Evolutionary conservation across 2,113 vertebrate genomes (phyloP).

Genomic region (Amphilophus citrinellus): DNA sequence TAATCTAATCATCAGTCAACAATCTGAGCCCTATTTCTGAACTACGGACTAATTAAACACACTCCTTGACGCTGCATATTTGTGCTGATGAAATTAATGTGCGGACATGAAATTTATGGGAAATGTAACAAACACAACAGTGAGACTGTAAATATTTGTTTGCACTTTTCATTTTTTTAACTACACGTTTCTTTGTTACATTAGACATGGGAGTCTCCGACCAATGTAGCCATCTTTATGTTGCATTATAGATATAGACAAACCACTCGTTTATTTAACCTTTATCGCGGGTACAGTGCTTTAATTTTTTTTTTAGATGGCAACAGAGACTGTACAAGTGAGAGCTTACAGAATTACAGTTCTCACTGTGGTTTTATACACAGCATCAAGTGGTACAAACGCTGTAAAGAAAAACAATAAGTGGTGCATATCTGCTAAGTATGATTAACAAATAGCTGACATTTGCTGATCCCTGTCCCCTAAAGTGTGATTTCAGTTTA

Average conservation of each 20-base stretch:
- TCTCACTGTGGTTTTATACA: neutral
- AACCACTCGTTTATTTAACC: conserved; percentile 17
- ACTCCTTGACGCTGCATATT: neutral
- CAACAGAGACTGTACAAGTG: conserved; percentile 11
- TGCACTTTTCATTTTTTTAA: conserved; percentile 55
- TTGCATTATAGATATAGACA: conserved; percentile 23
- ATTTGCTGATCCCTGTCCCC: conserved; percentile 15
- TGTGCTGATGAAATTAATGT: neutral
- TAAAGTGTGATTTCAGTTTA: neutral
- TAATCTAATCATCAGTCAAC: neutral
- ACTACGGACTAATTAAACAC: neutral
- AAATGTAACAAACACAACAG: conserved; percentile 2
- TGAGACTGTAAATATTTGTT: conserved; percentile 61
- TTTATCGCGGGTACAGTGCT: conserved; percentile 44
- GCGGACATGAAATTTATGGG: neutral
- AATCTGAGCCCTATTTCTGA: conserved; percentile 24
- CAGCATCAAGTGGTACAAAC: conserved; percentile 31
- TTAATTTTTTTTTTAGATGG: conserved; percentile 20
- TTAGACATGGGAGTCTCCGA: neutral
- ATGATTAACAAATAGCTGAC: neutral
- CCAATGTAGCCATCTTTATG: neutral
- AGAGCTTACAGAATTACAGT: neutral
- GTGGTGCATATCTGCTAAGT: conserved; percentile 12
- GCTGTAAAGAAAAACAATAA: conserved; percentile 4
- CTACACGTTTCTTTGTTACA: conserved; percentile 39